Conservation (phyloP, 2,113 vertebrate species). For the Gobius niger region DNA sequence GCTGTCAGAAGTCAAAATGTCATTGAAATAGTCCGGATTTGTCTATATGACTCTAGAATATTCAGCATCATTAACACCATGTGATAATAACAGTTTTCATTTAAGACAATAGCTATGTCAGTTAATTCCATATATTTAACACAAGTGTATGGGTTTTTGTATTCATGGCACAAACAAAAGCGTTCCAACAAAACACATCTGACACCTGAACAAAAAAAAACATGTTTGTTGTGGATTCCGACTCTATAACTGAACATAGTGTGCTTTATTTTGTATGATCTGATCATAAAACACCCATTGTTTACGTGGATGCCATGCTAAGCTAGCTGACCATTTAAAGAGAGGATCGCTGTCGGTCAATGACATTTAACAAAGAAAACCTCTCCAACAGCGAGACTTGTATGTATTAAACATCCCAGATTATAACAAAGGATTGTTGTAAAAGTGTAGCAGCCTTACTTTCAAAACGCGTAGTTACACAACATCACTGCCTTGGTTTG, state of each 20-base stretch:
- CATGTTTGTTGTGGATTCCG: not conserved
- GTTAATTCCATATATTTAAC: not conserved
- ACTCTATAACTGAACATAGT: not conserved
- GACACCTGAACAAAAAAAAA: not conserved
- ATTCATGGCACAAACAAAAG: not conserved
- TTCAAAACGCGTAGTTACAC: constrained; percentile 55
- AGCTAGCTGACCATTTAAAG: constrained; percentile 32
- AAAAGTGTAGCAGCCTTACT: constrained; percentile 34
- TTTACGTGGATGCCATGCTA: constrained; percentile 65
- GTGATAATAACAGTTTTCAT: too few relatives aligned
- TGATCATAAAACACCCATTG: constrained; percentile 36
- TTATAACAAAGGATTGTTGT: not conserved
- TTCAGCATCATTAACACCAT: too few relatives aligned
- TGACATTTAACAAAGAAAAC: not conserved
- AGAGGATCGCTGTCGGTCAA: not conserved
- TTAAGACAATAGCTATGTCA: too few relatives aligned
- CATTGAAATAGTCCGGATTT: not conserved
- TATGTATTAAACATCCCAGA: not conserved
- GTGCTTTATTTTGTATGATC: not conserved
- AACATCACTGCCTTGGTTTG: constrained; percentile 35
- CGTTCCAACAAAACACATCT: not conserved
- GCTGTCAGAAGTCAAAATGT: not conserved
- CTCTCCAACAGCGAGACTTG: accelerated
- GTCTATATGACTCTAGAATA: not conserved
- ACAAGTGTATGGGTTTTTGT: not conserved